A percentile compares a stretch with the other conserved stretches of the same genome.
phyloP scores from a whole-genome alignment of 2,888 invertebrate genomes.

The Oxycera nigricornis region DNA sequence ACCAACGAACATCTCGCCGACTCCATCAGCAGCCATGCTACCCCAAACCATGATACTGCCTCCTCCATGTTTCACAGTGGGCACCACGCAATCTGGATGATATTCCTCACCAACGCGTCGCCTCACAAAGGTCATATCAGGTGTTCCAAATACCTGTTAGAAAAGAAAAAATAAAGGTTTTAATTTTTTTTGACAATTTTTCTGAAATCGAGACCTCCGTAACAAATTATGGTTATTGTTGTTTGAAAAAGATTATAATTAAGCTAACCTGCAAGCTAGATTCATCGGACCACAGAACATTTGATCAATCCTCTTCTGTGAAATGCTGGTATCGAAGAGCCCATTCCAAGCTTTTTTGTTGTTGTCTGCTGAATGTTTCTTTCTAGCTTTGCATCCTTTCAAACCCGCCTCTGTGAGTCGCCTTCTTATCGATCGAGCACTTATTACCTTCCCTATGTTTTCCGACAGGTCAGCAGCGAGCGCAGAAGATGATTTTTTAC shows the following conservation, averaged over 20 bases:
- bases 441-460: neutral
- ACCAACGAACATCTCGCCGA: neutral
- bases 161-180: too few relatives aligned
- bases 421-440: neutral
- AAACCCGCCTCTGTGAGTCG: neutral
- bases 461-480: neutral
- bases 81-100: too few relatives aligned
- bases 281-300: neutral
- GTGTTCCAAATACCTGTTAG: too few relatives aligned
- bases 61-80: too few relatives aligned
- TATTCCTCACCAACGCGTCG: too few relatives aligned
- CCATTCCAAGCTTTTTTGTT: neutral
- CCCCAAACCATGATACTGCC: neutral
- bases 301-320: neutral
- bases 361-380: conserved; percentile 1
- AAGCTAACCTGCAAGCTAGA: neutral
- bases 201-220: too few relatives aligned
- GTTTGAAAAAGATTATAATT: neutral
- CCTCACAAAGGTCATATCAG: too few relatives aligned
- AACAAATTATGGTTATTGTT: neutral
- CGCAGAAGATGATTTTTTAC: neutral
- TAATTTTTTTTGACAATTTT: too few relatives aligned
- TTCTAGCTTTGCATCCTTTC: neutral
- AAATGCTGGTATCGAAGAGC: neutral
- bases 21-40: conserved; percentile 8